phyloP scores from a whole-genome alignment of 2,888 invertebrate species.

The Magallana nippona region DNA sequence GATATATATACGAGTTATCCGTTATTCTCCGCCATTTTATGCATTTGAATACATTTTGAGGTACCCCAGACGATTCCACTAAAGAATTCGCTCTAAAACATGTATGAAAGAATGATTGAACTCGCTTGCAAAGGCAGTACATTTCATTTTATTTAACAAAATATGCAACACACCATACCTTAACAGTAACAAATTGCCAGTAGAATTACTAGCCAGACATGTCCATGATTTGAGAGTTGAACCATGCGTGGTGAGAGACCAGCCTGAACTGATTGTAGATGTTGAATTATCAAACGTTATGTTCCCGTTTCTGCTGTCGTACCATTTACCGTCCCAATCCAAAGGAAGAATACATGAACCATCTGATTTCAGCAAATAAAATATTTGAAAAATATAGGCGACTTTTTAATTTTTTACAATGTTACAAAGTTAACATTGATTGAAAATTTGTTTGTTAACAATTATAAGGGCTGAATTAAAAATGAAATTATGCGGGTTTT shows the following conservation, averaged over 20 bases:
- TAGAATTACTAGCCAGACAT: constrained; percentile 12
- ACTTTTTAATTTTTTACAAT: no score
- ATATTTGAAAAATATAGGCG: no score
- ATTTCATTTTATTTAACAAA: no score
- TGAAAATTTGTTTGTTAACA: no score
- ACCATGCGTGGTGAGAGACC: constrained; percentile 35
- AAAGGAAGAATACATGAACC: constrained; percentile 9
- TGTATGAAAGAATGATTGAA: neutral
- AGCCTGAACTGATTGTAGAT: constrained; percentile 17
- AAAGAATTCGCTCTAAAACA: constrained; percentile 30
- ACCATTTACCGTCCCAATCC: constrained; percentile 32
- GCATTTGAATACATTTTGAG: constrained; percentile 38
- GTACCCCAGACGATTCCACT: constrained; percentile 26
- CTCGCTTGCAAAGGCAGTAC: no score
- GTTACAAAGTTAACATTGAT: no score
- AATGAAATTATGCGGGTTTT: no score
- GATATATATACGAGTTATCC: constrained; percentile 39
- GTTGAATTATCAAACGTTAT: constrained; percentile 33
- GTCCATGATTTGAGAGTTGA: constrained; percentile 37
- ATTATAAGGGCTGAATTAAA: no score
- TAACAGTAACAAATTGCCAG: constrained; percentile 10
- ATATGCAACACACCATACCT: neutral
- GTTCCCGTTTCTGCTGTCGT: constrained; percentile 36
- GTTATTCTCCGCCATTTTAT: constrained; percentile 38
- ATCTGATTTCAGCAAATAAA: neutral